Percentiles rank a stretch among this genome's conserved stretches.
Conservation (phyloP, 2,113 vertebrate genomes). For the Lepus timidus region DNA sequence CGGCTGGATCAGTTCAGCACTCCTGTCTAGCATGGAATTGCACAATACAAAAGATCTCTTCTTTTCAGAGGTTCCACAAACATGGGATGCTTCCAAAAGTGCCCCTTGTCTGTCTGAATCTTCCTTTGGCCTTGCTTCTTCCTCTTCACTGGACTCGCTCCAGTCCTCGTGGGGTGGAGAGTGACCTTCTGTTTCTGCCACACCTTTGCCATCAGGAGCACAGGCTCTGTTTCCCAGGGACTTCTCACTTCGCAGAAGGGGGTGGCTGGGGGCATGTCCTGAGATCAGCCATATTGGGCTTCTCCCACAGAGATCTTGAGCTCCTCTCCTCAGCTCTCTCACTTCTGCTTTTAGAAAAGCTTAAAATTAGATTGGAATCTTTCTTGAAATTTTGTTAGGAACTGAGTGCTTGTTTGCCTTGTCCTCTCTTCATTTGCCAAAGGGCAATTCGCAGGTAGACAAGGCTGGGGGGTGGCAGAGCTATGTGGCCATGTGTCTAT, state of each 20-base stretch:
- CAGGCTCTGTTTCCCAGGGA: not conserved
- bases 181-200: not conserved
- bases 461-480: not conserved
- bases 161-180: not conserved
- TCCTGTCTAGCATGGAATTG: not conserved
- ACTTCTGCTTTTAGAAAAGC: slow-evolving; percentile 17
- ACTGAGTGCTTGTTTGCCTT: not conserved
- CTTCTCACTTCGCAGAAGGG: not conserved
- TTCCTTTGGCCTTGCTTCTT: not conserved
- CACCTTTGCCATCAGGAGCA: not conserved
- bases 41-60: not conserved
- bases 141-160: not conserved
- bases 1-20: not conserved
- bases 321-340: not conserved
- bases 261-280: not conserved
- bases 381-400: slow-evolving; percentile 31
- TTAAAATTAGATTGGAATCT: slow-evolving; percentile 11
- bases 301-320: not conserved
- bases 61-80: not conserved
- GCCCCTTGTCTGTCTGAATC: not conserved
- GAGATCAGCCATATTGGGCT: not conserved
- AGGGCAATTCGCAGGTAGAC: not conserved
- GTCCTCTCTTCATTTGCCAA: not conserved
- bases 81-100: not conserved
- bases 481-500: not conserved